Evolutionary conservation across 2,113 vertebrate genomes (phyloP).

Genomic region (Xenotilapia flavipinnis): DNA sequence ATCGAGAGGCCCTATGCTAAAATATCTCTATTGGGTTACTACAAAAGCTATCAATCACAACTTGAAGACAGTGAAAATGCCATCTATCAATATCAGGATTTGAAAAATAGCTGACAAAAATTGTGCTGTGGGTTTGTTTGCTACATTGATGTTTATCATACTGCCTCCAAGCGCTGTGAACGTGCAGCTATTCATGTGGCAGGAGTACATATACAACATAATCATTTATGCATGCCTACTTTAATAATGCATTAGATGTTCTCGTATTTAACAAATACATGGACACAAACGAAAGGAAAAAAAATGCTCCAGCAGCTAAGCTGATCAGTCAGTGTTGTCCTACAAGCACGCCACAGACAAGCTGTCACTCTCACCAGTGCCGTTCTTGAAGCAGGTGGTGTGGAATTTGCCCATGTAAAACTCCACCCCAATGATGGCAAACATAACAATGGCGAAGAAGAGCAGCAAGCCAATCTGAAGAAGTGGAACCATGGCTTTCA

Average conservation of each 20-base stretch:
- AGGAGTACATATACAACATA: not conserved
- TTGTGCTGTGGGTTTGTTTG: not conserved
- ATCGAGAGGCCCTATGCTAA: not conserved
- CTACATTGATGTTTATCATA: not conserved
- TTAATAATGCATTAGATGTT: not conserved
- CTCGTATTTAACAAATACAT: not conserved
- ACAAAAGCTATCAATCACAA: conserved; percentile 6
- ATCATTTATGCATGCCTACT: not conserved
- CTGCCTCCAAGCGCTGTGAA: not conserved
- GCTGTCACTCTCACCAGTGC: conserved; percentile 76
- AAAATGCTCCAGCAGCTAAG: not conserved
- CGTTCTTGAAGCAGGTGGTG: conserved; percentile 82
- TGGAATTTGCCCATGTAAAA: conserved; percentile 99
- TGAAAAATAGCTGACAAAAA: conserved; percentile 17
- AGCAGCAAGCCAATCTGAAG: conserved; percentile 95
- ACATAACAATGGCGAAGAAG: conserved; percentile 99
- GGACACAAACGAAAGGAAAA: not conserved
- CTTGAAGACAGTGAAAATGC: not conserved
- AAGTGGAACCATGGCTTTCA: conserved; percentile 98
- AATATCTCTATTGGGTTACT: not conserved
- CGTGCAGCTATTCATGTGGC: not conserved
- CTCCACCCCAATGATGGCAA: conserved; percentile 96
- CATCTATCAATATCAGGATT: conserved; percentile 3
- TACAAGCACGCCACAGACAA: not conserved
- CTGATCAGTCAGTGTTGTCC: not conserved